Conservation (phyloP, 2,797 vertebrate species). For the Benthosema pterotum region DNA sequence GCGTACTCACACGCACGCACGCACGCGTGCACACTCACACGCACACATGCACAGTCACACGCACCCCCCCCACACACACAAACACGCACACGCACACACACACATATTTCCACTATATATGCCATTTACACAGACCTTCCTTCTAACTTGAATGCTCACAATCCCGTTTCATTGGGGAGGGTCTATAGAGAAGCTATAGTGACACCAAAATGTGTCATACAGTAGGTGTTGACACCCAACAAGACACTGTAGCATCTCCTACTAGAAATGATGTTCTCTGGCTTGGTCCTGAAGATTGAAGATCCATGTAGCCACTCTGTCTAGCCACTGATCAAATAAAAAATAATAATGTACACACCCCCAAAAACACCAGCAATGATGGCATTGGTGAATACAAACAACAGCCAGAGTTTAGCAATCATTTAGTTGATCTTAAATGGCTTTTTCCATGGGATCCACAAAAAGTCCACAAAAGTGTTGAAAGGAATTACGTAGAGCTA, state of each 20-base stretch:
- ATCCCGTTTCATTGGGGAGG: conserved; percentile 1
- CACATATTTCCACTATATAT: neutral
- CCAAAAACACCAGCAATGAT: neutral
- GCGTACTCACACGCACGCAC: neutral
- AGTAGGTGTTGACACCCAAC: neutral
- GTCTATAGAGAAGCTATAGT: neutral
- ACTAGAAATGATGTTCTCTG: neutral
- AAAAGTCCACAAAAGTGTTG: too few relatives aligned
- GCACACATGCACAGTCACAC: conserved; percentile 9
- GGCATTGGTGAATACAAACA: neutral
- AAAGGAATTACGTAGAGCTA: too few relatives aligned
- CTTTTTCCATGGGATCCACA: too few relatives aligned
- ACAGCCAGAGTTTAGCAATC: too few relatives aligned
- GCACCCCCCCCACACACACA: conserved; percentile 1
- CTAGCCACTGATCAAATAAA: neutral
- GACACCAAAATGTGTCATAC: neutral
- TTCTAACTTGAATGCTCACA: conserved; percentile 25
- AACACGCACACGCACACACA: conserved; percentile 4
- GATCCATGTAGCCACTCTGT: neutral
- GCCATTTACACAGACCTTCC: conserved; percentile 22
- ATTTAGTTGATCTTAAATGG: too few relatives aligned
- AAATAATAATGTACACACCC: neutral
- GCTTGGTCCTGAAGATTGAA: neutral
- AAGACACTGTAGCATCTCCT: neutral
- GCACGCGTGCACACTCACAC: neutral